A percentile compares a stretch with the other conserved stretches of the same genome.
Conservation (phyloP, 2,888 invertebrate genomes). For the Entomobrya multifasciata region DNA sequence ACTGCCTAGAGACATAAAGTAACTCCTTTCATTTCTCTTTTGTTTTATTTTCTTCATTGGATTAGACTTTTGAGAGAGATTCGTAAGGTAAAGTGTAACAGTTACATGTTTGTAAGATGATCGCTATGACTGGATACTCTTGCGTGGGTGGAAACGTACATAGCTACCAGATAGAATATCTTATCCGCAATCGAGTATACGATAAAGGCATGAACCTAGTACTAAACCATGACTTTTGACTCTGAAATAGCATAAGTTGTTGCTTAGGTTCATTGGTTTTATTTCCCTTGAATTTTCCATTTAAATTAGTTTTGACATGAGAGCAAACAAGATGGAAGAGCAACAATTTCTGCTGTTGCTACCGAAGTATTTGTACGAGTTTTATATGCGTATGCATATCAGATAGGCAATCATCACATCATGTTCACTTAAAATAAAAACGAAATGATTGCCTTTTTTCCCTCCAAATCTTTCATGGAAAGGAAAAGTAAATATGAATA, state of each 20-base stretch:
- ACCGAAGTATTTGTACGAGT: too few relatives aligned
- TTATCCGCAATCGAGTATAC: too few relatives aligned
- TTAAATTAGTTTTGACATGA: conserved; percentile 33
- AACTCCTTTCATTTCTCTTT: conserved; percentile 4
- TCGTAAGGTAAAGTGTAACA: background rate
- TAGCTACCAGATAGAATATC: too few relatives aligned
- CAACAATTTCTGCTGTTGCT: too few relatives aligned
- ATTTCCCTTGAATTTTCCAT: background rate
- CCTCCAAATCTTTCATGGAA: background rate
- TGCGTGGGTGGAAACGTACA: too few relatives aligned
- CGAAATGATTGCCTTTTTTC: background rate
- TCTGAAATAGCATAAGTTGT: too few relatives aligned
- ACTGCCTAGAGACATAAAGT: background rate
- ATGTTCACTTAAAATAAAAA: background rate
- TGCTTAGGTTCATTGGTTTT: background rate
- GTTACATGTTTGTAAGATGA: too few relatives aligned
- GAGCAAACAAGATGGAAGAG: background rate
- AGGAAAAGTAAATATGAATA: background rate
- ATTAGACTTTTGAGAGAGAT: too few relatives aligned
- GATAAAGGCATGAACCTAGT: too few relatives aligned
- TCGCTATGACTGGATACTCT: too few relatives aligned
- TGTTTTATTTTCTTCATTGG: too few relatives aligned
- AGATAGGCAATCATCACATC: background rate
- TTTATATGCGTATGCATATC: background rate
- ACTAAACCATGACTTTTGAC: too few relatives aligned